Percentiles rank a stretch among this genome's conserved stretches.
phyloP scores from a whole-genome alignment of 2,888 invertebrate species.

The Calliphora vomitoria region DNA sequence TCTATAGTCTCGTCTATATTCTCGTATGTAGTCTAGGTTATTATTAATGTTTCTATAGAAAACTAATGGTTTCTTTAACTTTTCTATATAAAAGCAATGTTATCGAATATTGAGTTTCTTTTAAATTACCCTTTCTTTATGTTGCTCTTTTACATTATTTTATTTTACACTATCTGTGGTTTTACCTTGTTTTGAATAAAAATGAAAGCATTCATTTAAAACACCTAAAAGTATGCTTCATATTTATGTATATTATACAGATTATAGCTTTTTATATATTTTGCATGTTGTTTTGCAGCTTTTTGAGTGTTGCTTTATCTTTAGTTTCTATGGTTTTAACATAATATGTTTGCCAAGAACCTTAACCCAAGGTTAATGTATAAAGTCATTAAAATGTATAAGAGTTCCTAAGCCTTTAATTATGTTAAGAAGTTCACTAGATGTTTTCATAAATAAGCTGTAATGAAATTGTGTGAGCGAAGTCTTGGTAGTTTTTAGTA shows the following conservation, averaged over 20 bases:
- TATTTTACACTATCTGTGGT: no score
- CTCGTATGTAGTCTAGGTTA: no score
- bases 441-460: not conserved
- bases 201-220: no score
- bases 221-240: not conserved
- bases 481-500: not conserved
- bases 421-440: not conserved
- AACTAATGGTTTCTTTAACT: no score
- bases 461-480: not conserved
- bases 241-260: not conserved
- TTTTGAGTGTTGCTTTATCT: not conserved
- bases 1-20: no score
- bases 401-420: not conserved
- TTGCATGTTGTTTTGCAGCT: not conserved
- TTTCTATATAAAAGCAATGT: no score
- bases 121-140: no score
- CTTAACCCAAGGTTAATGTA: conserved; percentile 6
- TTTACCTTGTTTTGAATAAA: no score
- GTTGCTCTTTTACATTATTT: no score
- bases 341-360: conserved; percentile 35
- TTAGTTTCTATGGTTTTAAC: not conserved
- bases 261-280: not conserved
- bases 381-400: not conserved
- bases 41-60: no score
- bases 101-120: no score